Percentiles rank a stretch among this genome's conserved stretches.
Evolutionary conservation across 2,113 vertebrate species (phyloP).

Genomic region (Sinosuthora webbiana): DNA sequence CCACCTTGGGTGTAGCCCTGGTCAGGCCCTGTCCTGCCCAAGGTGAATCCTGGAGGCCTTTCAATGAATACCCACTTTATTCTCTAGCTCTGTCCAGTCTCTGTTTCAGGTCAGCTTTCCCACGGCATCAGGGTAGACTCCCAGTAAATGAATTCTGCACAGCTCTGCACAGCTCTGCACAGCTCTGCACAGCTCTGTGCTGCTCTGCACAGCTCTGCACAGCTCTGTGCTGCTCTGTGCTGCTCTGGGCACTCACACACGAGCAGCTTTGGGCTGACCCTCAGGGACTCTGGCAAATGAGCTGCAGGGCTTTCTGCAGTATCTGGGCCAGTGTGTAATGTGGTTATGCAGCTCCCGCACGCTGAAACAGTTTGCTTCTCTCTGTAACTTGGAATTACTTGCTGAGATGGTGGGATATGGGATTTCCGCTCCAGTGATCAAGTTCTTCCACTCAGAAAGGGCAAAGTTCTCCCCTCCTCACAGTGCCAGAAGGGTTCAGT

Average conservation of each 20-base stretch:
- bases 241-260: neutral
- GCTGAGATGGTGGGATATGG: neutral
- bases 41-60: no score
- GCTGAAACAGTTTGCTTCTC: neutral
- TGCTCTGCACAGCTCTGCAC: no score
- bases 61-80: no score
- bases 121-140: no score
- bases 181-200: neutral
- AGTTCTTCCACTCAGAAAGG: neutral
- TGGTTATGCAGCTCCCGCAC: neutral
- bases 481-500: neutral
- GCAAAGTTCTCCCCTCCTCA: neutral
- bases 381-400: neutral
- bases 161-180: neutral
- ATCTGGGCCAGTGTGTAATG: neutral
- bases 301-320: neutral
- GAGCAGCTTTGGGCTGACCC: neutral
- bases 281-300: neutral
- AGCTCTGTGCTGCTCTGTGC: neutral
- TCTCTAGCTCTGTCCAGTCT: no score
- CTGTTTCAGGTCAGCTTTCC: no score
- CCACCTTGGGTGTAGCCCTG: no score
- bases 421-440: neutral
- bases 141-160: neutral
- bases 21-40: no score